phyloP scores from a whole-genome alignment of 2,888 invertebrate genomes.

The Apamea sordens region DNA sequence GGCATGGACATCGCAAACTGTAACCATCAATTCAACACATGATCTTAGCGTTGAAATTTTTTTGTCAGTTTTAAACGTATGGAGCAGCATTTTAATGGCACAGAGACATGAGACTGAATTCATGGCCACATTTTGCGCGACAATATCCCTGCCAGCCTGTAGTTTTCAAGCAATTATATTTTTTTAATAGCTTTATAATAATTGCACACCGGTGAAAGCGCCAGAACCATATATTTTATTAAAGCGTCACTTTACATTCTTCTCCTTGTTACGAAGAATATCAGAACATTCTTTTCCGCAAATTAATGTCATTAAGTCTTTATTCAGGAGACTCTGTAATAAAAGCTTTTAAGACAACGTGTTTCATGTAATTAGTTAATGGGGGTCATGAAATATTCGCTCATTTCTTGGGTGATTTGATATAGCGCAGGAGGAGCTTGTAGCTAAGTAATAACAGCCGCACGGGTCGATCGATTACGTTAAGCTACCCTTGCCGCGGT shows the following conservation, averaged over 20 bases:
- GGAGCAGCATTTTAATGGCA: no score
- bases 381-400: slow-evolving; percentile 31
- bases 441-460: no score
- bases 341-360: slow-evolving; percentile 52
- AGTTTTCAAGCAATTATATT: no score
- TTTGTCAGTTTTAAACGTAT: no score
- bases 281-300: slow-evolving; percentile 22
- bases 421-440: background rate
- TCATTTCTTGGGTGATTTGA: slow-evolving; percentile 25
- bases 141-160: no score
- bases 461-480: no score
- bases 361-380: slow-evolving; percentile 52
- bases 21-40: no score
- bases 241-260: background rate
- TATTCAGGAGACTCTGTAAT: slow-evolving; percentile 28
- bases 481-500: no score
- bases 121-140: no score
- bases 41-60: no score
- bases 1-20: no score
- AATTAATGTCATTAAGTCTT: slow-evolving; percentile 39
- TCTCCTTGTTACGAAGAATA: background rate
- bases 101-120: no score
- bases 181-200: background rate
- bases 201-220: background rate
- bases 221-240: background rate